These are phyloP conservation scores for Crenichthys baileyi DNA, from an alignment of 2,797 vertebrate genomes.

Conservation along the genomic window DNA sequence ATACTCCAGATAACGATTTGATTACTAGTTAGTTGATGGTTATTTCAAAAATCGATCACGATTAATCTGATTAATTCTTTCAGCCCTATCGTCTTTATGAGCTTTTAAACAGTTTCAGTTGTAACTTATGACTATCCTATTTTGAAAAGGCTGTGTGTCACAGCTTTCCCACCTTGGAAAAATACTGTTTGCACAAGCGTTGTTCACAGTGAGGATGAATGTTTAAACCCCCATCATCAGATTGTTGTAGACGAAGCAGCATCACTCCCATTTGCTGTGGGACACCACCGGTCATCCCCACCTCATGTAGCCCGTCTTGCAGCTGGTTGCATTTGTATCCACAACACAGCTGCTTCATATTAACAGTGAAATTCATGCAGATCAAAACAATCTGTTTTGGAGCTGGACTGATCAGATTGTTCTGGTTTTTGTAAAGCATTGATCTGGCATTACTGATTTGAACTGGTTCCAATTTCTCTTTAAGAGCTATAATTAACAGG, in stretches of 20 bases:
- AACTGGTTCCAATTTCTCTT: background rate
- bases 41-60: no score
- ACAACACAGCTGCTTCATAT: background rate
- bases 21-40: no score
- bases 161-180: no score
- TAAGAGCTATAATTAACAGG: background rate
- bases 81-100: background rate
- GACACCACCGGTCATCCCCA: background rate
- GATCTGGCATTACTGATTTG: background rate
- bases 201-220: no score
- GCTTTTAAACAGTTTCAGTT: background rate
- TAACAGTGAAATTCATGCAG: background rate
- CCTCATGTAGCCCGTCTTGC: background rate
- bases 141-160: no score
- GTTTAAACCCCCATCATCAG: no score
- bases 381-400: background rate
- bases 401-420: background rate
- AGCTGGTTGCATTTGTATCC: background rate
- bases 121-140: no score
- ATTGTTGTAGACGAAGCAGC: background rate
- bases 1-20: no score
- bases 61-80: no score
- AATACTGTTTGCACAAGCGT: no score
- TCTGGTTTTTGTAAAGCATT: background rate
- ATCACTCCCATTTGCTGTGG: background rate